Evolutionary conservation across 2,888 invertebrate genomes (phyloP).

Genomic region (Agriotes lineatus): DNA sequence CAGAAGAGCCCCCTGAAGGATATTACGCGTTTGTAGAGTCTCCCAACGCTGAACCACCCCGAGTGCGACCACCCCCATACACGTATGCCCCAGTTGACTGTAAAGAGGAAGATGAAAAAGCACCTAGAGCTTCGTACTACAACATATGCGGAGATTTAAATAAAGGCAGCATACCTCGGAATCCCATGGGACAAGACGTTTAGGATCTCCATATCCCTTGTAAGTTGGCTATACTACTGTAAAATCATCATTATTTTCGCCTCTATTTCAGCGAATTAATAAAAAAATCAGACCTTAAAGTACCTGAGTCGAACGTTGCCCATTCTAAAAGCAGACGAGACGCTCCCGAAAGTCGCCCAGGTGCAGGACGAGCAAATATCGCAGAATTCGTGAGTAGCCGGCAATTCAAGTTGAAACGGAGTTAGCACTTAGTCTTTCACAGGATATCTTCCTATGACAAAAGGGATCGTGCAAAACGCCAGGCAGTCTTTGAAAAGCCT

Average conservation of each 20-base stretch:
- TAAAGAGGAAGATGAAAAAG: slow-evolving; percentile 70
- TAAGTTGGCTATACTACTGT: slow-evolving; percentile 57
- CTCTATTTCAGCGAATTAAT: slow-evolving; percentile 81
- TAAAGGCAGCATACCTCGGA: slow-evolving; percentile 86
- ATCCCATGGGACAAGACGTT: slow-evolving; percentile 88
- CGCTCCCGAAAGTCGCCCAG: slow-evolving; percentile 89
- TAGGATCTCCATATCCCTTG: slow-evolving; percentile 90
- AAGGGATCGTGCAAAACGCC: slow-evolving; percentile 40
- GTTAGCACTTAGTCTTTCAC: slow-evolving; percentile 29
- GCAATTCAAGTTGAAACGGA: not conserved
- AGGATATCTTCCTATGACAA: slow-evolving; percentile 55
- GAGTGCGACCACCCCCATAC: slow-evolving; percentile 90
- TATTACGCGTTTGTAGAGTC: slow-evolving; percentile 92
- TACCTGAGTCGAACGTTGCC: slow-evolving; percentile 90
- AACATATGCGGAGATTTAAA: slow-evolving; percentile 94
- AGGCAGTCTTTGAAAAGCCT: slow-evolving; percentile 48
- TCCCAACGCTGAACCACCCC: slow-evolving; percentile 87
- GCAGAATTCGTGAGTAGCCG: slow-evolving; percentile 68
- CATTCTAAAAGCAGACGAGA: slow-evolving; percentile 88
- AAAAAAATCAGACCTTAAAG: slow-evolving; percentile 87
- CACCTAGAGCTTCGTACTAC: slow-evolving; percentile 76
- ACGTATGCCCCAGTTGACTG: slow-evolving; percentile 81
- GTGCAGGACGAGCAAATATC: slow-evolving; percentile 69
- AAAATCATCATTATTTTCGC: slow-evolving; percentile 52
- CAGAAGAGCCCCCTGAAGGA: slow-evolving; percentile 74